These are phyloP conservation scores for Dipodomys spectabilis DNA, from an alignment of 2,113 vertebrate species.

Conservation along the genomic window DNA sequence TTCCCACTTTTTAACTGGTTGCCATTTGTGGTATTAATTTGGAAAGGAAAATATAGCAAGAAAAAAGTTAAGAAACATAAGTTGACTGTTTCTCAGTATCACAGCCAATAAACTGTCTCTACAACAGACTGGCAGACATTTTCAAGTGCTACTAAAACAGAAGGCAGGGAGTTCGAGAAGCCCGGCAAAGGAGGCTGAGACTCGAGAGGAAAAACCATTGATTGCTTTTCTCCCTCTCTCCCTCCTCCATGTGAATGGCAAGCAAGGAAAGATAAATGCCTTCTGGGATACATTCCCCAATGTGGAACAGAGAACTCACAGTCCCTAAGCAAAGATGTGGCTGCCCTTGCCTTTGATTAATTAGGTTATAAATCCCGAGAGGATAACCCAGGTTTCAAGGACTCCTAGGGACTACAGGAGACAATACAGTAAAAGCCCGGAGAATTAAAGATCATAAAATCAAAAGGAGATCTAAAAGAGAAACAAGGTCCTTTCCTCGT, in stretches of 20 bases:
- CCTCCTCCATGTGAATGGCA: slow-evolving; percentile 54
- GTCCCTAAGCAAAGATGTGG: slow-evolving; percentile 62
- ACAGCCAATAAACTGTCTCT: slow-evolving; percentile 81
- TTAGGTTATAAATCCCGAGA: slow-evolving; percentile 66
- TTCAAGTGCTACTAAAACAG: slow-evolving; percentile 71
- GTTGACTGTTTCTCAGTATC: slow-evolving; percentile 72
- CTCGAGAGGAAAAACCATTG: slow-evolving; percentile 43
- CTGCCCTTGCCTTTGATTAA: slow-evolving; percentile 76
- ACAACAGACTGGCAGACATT: slow-evolving; percentile 76
- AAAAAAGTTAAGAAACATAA: slow-evolving; percentile 76
- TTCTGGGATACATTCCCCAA: slow-evolving; percentile 55
- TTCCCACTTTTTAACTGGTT: slow-evolving; percentile 71
- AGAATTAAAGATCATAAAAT: slow-evolving; percentile 14
- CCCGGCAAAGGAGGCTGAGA: neutral
- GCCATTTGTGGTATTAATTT: slow-evolving; percentile 77
- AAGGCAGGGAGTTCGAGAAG: slow-evolving; percentile 30
- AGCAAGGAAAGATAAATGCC: slow-evolving; percentile 73
- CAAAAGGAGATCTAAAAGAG: slow-evolving; percentile 33
- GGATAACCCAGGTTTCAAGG: slow-evolving; percentile 53
- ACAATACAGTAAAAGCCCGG: neutral
- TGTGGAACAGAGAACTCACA: slow-evolving; percentile 59
- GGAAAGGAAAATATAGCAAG: slow-evolving; percentile 71
- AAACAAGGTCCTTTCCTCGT: slow-evolving; percentile 7
- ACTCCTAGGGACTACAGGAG: slow-evolving; percentile 22
- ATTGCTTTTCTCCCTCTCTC: slow-evolving; percentile 56